Conservation (phyloP, 2,113 vertebrate species). For the Phainopepla nitens region DNA sequence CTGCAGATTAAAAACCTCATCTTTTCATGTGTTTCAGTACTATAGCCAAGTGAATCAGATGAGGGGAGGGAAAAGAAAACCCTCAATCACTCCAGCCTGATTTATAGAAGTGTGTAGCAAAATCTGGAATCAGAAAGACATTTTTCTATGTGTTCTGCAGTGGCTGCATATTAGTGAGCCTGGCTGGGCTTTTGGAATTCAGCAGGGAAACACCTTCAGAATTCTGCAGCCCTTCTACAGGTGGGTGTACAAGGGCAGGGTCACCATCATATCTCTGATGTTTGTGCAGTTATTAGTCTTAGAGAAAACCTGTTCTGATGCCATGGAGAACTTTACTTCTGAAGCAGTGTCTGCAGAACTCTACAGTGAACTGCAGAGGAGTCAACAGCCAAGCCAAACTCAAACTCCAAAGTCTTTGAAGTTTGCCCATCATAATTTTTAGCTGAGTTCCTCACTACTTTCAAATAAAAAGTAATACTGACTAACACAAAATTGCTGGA, state of each 20-base stretch:
- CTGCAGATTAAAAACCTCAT: neutral
- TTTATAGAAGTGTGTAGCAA: neutral
- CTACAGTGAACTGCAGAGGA: neutral
- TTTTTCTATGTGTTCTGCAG: neutral
- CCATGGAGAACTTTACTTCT: neutral
- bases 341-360: neutral
- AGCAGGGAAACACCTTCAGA: neutral
- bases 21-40: neutral
- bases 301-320: neutral
- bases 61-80: neutral
- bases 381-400: neutral
- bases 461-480: conserved; percentile 15
- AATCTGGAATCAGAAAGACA: neutral
- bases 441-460: neutral
- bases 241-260: neutral
- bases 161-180: neutral
- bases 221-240: neutral
- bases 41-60: neutral
- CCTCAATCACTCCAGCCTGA: neutral
- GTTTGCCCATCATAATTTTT: neutral
- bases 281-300: neutral
- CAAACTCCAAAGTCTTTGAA: neutral
- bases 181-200: neutral
- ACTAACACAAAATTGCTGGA: conserved; percentile 33
- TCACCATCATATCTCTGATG: neutral